phyloP scores from a whole-genome alignment of 2,888 invertebrate species.

The Margaritifera margaritifera region DNA sequence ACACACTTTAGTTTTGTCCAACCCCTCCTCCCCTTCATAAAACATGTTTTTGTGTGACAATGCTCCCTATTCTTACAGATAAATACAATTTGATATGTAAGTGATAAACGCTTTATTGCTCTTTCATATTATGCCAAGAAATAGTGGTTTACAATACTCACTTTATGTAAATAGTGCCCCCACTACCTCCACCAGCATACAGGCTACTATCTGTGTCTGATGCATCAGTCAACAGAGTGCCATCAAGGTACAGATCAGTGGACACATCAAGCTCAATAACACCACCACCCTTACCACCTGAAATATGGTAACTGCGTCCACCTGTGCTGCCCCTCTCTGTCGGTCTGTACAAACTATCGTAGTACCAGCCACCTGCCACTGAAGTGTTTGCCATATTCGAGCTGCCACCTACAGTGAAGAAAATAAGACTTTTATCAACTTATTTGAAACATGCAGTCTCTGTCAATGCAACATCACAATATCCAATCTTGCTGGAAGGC shows the following conservation, averaged over 20 bases:
- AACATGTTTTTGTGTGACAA: too few relatives aligned
- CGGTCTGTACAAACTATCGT: constrained; percentile 48
- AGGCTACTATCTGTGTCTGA: constrained; percentile 26
- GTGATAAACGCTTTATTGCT: too few relatives aligned
- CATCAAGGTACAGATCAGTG: constrained; percentile 39
- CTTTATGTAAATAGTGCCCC: constrained; percentile 47
- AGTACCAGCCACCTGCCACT: constrained; percentile 38
- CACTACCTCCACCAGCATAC: constrained; percentile 55
- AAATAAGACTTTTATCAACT: background rate
- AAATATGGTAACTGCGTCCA: constrained; percentile 22
- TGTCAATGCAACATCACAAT: too few relatives aligned
- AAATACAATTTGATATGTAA: too few relatives aligned
- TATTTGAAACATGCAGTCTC: too few relatives aligned
- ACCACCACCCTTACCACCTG: constrained; percentile 49
- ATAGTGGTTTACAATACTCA: constrained; percentile 8
- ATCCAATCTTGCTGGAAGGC: too few relatives aligned
- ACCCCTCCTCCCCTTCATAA: too few relatives aligned
- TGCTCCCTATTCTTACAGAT: too few relatives aligned
- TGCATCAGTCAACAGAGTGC: constrained; percentile 42
- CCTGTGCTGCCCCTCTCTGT: constrained; percentile 46
- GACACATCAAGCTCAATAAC: constrained; percentile 34
- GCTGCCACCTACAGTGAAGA: constrained; percentile 11
- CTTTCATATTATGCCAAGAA: background rate
- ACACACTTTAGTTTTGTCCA: too few relatives aligned
- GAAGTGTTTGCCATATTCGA: constrained; percentile 7